Conservation (phyloP, 2,113 vertebrate species). For the Hystrix cristata region DNA sequence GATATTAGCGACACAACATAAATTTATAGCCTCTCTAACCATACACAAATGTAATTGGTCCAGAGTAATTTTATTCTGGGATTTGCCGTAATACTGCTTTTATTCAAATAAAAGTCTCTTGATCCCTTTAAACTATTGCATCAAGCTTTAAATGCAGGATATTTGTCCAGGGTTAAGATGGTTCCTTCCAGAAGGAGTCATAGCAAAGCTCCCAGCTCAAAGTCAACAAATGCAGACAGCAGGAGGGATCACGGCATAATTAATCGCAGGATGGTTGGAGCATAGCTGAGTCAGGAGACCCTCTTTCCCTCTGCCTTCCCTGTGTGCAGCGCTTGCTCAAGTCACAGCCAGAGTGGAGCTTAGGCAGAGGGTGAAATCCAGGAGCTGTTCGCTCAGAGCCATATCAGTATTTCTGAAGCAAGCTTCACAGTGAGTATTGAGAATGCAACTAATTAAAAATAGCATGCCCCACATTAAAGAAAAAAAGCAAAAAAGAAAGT, state of each 20-base stretch:
- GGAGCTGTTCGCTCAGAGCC: neutral
- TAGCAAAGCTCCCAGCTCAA: conserved; percentile 18
- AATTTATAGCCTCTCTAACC: neutral
- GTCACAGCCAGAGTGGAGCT: neutral
- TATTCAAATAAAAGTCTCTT: conserved; percentile 66
- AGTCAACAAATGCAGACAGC: conserved; percentile 11
- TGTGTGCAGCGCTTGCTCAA: neutral
- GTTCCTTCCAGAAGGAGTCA: conserved; percentile 37
- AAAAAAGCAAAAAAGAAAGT: neutral
- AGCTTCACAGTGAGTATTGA: neutral
- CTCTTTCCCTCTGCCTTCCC: neutral
- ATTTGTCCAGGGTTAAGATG: conserved; percentile 46
- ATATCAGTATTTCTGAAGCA: neutral
- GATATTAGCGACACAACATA: neutral
- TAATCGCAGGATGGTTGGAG: neutral
- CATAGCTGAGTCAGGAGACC: neutral
- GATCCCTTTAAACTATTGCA: conserved; percentile 52
- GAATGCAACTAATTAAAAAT: neutral
- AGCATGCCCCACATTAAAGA: neutral
- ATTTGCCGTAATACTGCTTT: conserved; percentile 58
- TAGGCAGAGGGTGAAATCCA: neutral
- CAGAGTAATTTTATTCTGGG: conserved; percentile 60
- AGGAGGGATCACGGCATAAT: neutral
- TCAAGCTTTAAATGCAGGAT: conserved; percentile 35
- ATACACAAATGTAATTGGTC: conserved; percentile 50